Percentiles rank a stretch among this genome's conserved stretches.
These are phyloP conservation scores for Indicator indicator DNA, from an alignment of 2,113 vertebrate species.

Conservation along the genomic window DNA sequence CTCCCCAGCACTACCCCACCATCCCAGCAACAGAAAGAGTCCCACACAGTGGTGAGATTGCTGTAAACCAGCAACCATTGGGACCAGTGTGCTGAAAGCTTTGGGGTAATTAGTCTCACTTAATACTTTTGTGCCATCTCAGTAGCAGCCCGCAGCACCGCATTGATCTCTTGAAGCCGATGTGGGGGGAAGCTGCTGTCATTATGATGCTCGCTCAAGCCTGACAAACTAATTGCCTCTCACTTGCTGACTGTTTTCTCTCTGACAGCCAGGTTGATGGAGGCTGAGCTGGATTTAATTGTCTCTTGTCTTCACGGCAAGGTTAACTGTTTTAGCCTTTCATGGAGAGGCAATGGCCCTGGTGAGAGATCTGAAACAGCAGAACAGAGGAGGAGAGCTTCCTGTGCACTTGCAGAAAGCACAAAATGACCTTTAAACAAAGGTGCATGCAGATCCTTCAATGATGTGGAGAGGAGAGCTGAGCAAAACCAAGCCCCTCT, in stretches of 20 bases:
- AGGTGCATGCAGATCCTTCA: background rate
- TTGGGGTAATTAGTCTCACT: constrained; percentile 13
- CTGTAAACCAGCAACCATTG: background rate
- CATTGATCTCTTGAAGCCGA: background rate
- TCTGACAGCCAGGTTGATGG: background rate
- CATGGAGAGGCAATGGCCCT: accelerated
- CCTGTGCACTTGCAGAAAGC: background rate
- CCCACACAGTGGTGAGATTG: accelerated
- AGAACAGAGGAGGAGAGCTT: background rate
- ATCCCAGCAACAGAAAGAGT: accelerated
- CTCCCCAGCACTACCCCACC: background rate
- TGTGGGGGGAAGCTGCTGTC: constrained; percentile 17
- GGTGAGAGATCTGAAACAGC: accelerated
- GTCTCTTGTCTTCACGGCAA: constrained; percentile 2
- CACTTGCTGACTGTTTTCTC: background rate
- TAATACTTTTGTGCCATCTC: background rate
- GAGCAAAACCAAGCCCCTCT: background rate
- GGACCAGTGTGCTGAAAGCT: background rate
- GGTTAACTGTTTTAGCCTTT: constrained; percentile 42
- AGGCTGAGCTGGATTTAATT: constrained; percentile 22
- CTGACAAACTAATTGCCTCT: constrained; percentile 49
- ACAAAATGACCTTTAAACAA: background rate
- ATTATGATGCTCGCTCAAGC: constrained; percentile 26
- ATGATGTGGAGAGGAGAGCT: background rate
- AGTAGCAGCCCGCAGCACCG: background rate